Percentiles rank a stretch among this genome's conserved stretches.
Conservation (phyloP, 1,140 invertebrate species). For the Stegodyphus mimosarum region DNA sequence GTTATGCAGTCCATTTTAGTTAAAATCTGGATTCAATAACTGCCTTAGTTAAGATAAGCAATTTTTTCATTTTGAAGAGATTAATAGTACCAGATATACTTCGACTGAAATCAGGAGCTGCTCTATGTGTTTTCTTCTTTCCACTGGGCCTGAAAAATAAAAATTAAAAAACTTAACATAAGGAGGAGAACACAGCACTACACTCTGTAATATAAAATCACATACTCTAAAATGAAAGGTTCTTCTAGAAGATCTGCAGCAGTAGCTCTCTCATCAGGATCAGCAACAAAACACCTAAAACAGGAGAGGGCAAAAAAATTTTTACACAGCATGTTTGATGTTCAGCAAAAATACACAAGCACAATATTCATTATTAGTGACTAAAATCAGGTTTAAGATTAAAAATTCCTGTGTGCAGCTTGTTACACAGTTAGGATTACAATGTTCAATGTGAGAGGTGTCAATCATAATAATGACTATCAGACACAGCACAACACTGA, state of each 20-base stretch:
- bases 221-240: slow-evolving; percentile 86
- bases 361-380: too few species aligned
- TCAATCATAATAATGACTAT: too few species aligned
- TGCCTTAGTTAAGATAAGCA: background rate
- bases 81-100: slow-evolving; percentile 50
- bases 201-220: background rate
- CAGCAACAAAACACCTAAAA: slow-evolving; percentile 86
- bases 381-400: too few species aligned
- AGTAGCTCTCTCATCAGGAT: slow-evolving; percentile 86
- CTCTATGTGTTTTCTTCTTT: slow-evolving; percentile 43
- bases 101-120: slow-evolving; percentile 36
- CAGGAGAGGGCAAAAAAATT: background rate
- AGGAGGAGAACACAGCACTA: background rate
- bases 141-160: slow-evolving; percentile 33
- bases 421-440: too few species aligned
- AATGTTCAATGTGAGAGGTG: too few species aligned
- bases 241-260: slow-evolving; percentile 91
- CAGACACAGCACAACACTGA: too few species aligned
- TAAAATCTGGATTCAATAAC: too few species aligned
- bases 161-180: background rate
- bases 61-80: background rate
- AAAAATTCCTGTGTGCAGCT: too few species aligned
- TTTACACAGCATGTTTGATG: background rate
- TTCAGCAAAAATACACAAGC: too few species aligned
- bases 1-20: too few species aligned